Evolutionary conservation across 2,797 vertebrate genomes (phyloP).

Genomic region (Linurgus olivaceus): DNA sequence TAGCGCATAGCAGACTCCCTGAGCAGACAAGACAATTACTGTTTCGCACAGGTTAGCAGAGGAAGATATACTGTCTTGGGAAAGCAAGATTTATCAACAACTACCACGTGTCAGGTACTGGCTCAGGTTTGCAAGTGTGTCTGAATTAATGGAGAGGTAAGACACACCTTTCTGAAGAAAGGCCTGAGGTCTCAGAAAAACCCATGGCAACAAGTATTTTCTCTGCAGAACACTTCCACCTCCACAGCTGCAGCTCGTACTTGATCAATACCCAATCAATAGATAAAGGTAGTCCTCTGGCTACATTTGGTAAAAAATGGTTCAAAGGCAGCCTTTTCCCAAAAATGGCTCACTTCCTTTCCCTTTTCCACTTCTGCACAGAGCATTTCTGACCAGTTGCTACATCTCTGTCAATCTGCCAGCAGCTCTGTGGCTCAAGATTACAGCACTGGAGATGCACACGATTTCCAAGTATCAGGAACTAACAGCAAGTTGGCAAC

Average conservation of each 20-base stretch:
- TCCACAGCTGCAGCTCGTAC: not conserved
- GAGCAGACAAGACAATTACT: slow-evolving; percentile 6
- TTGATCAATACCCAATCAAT: not conserved
- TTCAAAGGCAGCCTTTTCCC: not conserved
- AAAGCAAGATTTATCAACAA: slow-evolving; percentile 12
- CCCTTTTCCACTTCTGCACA: not conserved
- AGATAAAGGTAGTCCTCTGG: not conserved
- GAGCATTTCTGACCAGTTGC: not conserved
- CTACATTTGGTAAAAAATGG: not conserved
- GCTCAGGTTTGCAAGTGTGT: not conserved
- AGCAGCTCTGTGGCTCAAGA: not conserved
- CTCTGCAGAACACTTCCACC: not conserved
- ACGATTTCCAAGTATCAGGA: not conserved
- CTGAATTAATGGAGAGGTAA: not conserved
- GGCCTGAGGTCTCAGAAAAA: not conserved
- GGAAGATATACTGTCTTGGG: not conserved
- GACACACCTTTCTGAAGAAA: not conserved
- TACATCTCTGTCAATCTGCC: not conserved
- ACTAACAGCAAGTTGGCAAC: not conserved
- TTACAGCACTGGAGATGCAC: not conserved
- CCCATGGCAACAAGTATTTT: not conserved
- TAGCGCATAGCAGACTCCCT: not conserved
- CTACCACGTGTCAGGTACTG: not conserved
- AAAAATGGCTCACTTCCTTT: not conserved
- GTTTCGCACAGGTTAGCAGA: slow-evolving; percentile 8